A percentile compares a stretch with the other conserved stretches of the same genome.
phyloP scores from a whole-genome alignment of 1,140 invertebrate species.

The Bombus consobrinus region DNA sequence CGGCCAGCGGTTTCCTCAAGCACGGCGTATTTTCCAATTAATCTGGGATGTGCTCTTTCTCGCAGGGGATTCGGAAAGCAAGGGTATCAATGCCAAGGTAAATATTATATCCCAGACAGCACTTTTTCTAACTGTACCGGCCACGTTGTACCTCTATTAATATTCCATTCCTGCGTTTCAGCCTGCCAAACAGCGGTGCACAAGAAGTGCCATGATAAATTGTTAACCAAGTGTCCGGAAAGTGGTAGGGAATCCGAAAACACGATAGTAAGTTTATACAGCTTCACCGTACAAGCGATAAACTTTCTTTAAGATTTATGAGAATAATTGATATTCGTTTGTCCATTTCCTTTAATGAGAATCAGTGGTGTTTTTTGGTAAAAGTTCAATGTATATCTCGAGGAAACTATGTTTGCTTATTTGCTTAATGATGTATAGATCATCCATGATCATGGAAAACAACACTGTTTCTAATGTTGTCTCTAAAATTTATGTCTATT shows the following conservation, averaged over 20 bases:
- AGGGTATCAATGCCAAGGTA: conserved; percentile 98
- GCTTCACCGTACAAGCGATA: too few relatives aligned
- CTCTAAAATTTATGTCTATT: conserved; percentile 1
- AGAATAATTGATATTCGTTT: too few relatives aligned
- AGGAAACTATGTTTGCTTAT: not conserved
- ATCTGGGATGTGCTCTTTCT: conserved; percentile 56
- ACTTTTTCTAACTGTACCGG: conserved; percentile 24
- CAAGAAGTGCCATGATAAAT: conserved; percentile 97
- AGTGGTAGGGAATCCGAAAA: conserved; percentile 95
- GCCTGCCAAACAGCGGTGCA: conserved; percentile 98
- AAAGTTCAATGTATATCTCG: not conserved
- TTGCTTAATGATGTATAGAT: not conserved
- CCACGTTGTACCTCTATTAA: conserved; percentile 39
- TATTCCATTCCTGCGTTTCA: conserved; percentile 84
- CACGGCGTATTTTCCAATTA: not conserved
- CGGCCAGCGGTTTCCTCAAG: not conserved
- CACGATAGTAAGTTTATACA: conserved; percentile 91
- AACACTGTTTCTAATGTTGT: not conserved
- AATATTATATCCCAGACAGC: conserved; percentile 6
- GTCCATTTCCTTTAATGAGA: too few relatives aligned
- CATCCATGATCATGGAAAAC: not conserved
- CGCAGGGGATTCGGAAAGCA: conserved; percentile 96
- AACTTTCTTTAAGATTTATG: not conserved
- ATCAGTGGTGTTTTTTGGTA: not conserved
- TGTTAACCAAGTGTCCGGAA: conserved; percentile 97